Conservation (phyloP, 2,888 invertebrate genomes). For the Tiliacea aurago region DNA sequence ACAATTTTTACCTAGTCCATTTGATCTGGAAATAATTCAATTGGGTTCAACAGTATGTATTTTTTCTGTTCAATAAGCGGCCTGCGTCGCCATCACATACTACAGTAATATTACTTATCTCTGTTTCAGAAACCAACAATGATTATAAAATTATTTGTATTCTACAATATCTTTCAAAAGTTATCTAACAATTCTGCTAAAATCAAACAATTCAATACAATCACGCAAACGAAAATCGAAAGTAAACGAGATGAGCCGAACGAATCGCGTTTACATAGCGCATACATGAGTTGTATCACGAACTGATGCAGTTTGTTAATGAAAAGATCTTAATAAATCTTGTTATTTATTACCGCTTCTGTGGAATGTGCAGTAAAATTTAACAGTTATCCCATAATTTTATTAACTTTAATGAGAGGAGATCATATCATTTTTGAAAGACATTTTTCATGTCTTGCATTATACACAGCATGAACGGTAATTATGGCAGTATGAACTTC, state of each 20-base stretch:
- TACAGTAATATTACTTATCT: neutral
- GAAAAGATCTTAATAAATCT: neutral
- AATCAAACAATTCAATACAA: neutral
- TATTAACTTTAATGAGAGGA: too few relatives aligned
- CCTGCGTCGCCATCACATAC: neutral
- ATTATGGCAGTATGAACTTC: too few relatives aligned
- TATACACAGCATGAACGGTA: too few relatives aligned
- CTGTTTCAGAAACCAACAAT: neutral
- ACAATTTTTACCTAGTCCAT: neutral
- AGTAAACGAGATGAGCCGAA: conserved; percentile 36
- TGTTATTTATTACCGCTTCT: conserved; percentile 11
- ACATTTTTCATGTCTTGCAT: too few relatives aligned
- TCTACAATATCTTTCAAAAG: neutral
- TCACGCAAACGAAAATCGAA: conserved; percentile 45
- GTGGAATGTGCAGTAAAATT: too few relatives aligned
- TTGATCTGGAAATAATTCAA: neutral
- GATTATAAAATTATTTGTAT: neutral
- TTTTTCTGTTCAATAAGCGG: neutral
- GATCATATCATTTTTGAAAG: too few relatives aligned
- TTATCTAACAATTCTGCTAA: conserved; percentile 6
- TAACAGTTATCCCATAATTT: too few relatives aligned
- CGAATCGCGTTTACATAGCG: conserved; percentile 34
- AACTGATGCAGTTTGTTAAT: neutral
- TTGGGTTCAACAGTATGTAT: neutral
- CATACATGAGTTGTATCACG: conserved; percentile 23